These are phyloP conservation scores for Scomber japonicus DNA, from an alignment of 2,113 vertebrate genomes.

Conservation along the genomic window DNA sequence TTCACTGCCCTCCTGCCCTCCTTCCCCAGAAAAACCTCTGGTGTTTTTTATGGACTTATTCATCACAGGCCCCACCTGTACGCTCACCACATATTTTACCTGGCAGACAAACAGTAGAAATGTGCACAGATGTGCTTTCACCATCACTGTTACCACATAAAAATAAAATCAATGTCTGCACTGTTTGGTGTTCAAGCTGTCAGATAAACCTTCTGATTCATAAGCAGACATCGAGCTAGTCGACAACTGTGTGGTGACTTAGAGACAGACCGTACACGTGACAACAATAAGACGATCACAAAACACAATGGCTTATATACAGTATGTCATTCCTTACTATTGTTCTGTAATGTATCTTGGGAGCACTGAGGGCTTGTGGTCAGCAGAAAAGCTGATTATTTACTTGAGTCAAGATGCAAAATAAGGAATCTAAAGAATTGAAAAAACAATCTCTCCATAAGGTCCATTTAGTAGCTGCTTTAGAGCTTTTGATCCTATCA, in stretches of 20 bases:
- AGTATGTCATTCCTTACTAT: not conserved
- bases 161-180: slow-evolving; percentile 26
- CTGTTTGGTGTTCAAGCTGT: slow-evolving; percentile 13
- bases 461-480: not conserved
- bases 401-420: too few relatives aligned
- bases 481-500: not conserved
- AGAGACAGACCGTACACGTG: not conserved
- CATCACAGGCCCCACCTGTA: slow-evolving; percentile 55
- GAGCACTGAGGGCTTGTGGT: not conserved
- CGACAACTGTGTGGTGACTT: not conserved
- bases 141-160: not conserved
- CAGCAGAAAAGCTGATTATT: too few relatives aligned
- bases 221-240: slow-evolving; percentile 5
- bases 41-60: slow-evolving; percentile 46
- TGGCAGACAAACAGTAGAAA: slow-evolving; percentile 42
- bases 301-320: not conserved
- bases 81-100: slow-evolving; percentile 63
- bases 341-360: too few relatives aligned
- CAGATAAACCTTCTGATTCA: slow-evolving; percentile 7
- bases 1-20: slow-evolving; percentile 5
- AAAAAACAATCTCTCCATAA: not conserved
- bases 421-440: too few relatives aligned
- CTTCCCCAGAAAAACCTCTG: slow-evolving; percentile 16
- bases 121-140: slow-evolving; percentile 43
- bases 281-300: not conserved